Percentiles rank a stretch among this genome's conserved stretches.
Conservation (phyloP, 2,888 invertebrate species). For the Andrena fulva region DNA sequence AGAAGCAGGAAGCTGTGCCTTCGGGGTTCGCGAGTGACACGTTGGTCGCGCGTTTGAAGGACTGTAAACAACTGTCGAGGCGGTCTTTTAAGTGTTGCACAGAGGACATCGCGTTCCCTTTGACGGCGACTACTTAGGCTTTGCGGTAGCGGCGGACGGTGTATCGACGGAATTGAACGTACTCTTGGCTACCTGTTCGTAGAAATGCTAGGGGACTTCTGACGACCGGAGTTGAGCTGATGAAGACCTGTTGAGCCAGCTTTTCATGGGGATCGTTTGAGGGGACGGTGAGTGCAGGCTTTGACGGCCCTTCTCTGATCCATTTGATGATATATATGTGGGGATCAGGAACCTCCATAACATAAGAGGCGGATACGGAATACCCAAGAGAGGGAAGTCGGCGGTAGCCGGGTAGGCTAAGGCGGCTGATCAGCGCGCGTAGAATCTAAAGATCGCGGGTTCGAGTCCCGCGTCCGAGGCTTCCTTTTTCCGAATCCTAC, state of each 20-base stretch:
- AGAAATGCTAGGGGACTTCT: background rate
- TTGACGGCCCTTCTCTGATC: too few relatives aligned
- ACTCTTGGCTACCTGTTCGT: background rate
- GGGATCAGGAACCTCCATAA: too few relatives aligned
- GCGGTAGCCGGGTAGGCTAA: too few relatives aligned
- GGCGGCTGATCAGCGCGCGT: too few relatives aligned
- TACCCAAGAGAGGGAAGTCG: too few relatives aligned
- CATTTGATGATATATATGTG: too few relatives aligned
- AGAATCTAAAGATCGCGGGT: too few relatives aligned
- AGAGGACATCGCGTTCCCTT: background rate
- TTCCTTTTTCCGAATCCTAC: too few relatives aligned
- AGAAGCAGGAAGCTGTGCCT: conserved; percentile 2
- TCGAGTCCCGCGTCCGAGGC: too few relatives aligned
- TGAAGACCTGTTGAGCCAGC: background rate
- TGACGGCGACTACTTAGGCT: background rate
- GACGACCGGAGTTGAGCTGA: background rate
- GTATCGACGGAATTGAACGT: background rate
- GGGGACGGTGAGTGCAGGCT: background rate
- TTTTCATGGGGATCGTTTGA: background rate
- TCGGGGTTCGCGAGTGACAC: background rate
- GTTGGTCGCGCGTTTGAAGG: background rate
- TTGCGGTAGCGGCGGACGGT: background rate
- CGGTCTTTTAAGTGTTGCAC: background rate
- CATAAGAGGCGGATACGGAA: too few relatives aligned
- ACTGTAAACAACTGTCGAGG: conserved; percentile 28